These are phyloP conservation scores for Xestia rhomboidea DNA, from an alignment of 2,888 invertebrate genomes.

Conservation along the genomic window DNA sequence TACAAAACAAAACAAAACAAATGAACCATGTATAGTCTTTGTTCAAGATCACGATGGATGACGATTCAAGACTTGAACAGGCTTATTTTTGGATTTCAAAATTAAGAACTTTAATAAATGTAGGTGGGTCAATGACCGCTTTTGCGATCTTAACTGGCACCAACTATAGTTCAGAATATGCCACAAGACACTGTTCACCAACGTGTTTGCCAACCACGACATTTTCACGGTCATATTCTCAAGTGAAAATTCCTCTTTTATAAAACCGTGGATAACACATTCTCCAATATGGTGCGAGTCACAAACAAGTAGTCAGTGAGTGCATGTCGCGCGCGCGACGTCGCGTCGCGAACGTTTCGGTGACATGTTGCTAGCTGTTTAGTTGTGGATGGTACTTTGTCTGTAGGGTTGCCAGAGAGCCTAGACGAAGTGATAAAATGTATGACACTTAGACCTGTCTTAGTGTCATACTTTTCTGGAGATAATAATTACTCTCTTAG, in stretches of 20 bases:
- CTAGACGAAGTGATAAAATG: background rate
- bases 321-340: slow-evolving; percentile 26
- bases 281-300: slow-evolving; percentile 14
- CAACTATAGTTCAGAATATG: too few relatives aligned
- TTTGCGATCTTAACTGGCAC: too few relatives aligned
- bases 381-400: slow-evolving; percentile 35
- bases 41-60: too few relatives aligned
- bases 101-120: too few relatives aligned
- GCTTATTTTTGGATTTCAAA: too few relatives aligned
- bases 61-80: too few relatives aligned
- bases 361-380: slow-evolving; percentile 56
- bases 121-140: too few relatives aligned
- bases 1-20: too few relatives aligned
- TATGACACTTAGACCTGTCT: background rate
- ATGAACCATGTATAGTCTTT: too few relatives aligned
- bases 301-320: slow-evolving; percentile 13
- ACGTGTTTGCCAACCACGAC: background rate
- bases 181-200: too few relatives aligned
- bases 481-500: background rate
- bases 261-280: background rate
- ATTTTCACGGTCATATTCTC: background rate
- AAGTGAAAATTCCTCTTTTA: background rate
- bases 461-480: too few relatives aligned
- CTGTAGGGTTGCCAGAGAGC: slow-evolving; percentile 31
- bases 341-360: slow-evolving; percentile 24